Evolutionary conservation across 2,888 invertebrate species (phyloP).

Genomic region (Aphidoletes aphidimyza): DNA sequence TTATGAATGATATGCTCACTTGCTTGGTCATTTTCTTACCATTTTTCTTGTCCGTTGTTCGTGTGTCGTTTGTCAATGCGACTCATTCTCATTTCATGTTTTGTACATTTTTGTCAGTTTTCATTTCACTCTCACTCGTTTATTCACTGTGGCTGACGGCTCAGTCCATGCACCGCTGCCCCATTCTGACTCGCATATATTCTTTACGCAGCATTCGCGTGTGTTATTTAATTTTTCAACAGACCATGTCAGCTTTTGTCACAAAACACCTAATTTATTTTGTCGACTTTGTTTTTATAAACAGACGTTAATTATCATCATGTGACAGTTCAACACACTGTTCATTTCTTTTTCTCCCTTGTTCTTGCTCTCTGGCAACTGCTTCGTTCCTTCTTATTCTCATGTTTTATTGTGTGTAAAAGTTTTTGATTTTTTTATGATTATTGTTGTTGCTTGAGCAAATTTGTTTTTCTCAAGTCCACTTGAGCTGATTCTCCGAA

Average conservation of each 20-base stretch:
- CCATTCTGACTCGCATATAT: not conserved
- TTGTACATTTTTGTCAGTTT: not conserved
- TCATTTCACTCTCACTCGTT: not conserved
- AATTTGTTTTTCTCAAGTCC: not conserved
- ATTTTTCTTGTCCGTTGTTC: conserved; percentile 8
- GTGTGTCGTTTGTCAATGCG: conserved; percentile 11
- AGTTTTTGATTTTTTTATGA: not conserved
- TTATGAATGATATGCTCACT: not conserved
- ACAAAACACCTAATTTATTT: conserved; percentile 51
- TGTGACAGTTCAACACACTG: conserved; percentile 23
- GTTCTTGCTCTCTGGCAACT: too few species aligned
- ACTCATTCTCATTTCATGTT: too few species aligned
- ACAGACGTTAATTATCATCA: conserved; percentile 50
- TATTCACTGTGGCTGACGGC: not conserved
- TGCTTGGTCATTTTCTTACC: conserved; percentile 17
- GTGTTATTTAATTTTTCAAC: conserved; percentile 47
- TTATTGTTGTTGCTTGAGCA: not conserved
- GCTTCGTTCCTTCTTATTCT: not conserved
- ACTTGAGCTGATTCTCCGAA: too few species aligned
- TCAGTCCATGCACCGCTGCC: not conserved
- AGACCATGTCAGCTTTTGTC: conserved; percentile 48
- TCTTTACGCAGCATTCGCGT: conserved; percentile 22
- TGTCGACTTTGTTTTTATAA: conserved; percentile 49
- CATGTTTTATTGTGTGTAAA: not conserved
- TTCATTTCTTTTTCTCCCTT: not conserved